phyloP scores from a whole-genome alignment of 2,113 vertebrate species.

The Myotis brandtii region DNA sequence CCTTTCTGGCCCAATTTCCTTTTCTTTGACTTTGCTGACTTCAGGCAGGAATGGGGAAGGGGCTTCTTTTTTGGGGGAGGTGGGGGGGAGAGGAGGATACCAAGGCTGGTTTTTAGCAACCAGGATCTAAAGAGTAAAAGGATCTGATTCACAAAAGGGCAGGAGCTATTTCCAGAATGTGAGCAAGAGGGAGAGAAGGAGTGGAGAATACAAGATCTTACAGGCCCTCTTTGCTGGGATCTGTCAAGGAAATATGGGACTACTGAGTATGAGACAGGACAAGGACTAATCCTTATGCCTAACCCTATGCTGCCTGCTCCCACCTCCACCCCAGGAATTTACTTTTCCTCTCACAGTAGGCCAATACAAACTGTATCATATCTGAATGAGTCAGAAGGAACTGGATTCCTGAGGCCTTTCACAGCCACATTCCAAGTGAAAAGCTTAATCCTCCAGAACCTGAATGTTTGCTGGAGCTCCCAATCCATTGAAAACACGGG shows the following conservation, averaged over 20 bases:
- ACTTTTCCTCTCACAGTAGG: not conserved
- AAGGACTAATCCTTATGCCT: not conserved
- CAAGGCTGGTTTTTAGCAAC: not conserved
- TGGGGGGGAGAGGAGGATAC: too few relatives aligned
- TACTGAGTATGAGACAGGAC: not conserved
- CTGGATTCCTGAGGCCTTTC: not conserved
- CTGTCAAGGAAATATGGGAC: not conserved
- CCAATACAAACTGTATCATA: not conserved
- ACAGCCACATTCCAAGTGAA: slow-evolving; percentile 2
- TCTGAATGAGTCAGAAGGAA: slow-evolving; percentile 31
- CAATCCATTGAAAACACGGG: not conserved
- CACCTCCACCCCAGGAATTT: not conserved
- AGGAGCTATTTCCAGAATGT: not conserved
- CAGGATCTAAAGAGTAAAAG: not conserved
- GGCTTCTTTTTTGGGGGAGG: not conserved
- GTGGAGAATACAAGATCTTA: not conserved
- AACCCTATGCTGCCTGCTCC: rapidly evolving
- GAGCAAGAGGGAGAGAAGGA: not conserved
- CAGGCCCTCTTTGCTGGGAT: not conserved
- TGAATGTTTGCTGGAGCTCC: not conserved
- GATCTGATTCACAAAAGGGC: not conserved
- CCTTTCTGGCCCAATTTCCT: not conserved
- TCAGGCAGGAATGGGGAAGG: not conserved
- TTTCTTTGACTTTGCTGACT: not conserved
- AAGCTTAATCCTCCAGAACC: not conserved